Evolutionary conservation across 2,797 vertebrate species (phyloP).

Genomic region (Microchirus variegatus): DNA sequence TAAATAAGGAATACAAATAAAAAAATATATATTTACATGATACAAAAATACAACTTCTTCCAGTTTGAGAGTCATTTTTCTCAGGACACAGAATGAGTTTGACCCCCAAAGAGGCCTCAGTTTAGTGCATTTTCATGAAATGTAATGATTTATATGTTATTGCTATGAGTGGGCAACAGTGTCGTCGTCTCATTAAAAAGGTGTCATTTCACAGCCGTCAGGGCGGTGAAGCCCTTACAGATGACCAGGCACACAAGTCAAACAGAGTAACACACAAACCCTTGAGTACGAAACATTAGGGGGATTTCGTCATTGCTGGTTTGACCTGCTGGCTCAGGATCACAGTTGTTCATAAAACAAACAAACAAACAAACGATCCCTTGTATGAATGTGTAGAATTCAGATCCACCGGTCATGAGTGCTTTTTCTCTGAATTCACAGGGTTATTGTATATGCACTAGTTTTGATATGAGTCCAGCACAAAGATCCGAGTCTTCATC

Average conservation of each 20-base stretch:
- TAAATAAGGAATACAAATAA: conserved; percentile 37
- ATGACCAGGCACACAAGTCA: conserved; percentile 40
- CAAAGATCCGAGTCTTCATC: conserved; percentile 43
- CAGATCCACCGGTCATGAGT: conserved; percentile 19
- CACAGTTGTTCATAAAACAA: conserved; percentile 23
- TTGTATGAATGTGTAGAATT: background rate
- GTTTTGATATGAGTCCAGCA: conserved; percentile 5
- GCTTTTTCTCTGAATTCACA: conserved; percentile 19
- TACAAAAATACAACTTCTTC: conserved; percentile 15
- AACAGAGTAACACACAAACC: conserved; percentile 12
- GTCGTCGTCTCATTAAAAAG: conserved; percentile 25
- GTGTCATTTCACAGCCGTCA: conserved; percentile 35
- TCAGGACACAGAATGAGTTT: conserved; percentile 15
- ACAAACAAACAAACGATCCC: too few relatives aligned
- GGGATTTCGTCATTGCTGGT: conserved; percentile 42
- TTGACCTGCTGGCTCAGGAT: conserved; percentile 42
- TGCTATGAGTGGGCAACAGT: conserved; percentile 42
- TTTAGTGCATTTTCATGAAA: conserved; percentile 28
- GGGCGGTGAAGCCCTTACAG: conserved; percentile 20
- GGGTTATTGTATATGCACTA: background rate
- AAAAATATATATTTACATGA: conserved; percentile 46
- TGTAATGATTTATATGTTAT: conserved; percentile 21
- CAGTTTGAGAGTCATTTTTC: conserved; percentile 1
- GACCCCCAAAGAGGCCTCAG: background rate
- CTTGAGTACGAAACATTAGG: background rate